These are phyloP conservation scores for Vollenhovia emeryi DNA, from an alignment of 1,140 invertebrate species.

Conservation along the genomic window DNA sequence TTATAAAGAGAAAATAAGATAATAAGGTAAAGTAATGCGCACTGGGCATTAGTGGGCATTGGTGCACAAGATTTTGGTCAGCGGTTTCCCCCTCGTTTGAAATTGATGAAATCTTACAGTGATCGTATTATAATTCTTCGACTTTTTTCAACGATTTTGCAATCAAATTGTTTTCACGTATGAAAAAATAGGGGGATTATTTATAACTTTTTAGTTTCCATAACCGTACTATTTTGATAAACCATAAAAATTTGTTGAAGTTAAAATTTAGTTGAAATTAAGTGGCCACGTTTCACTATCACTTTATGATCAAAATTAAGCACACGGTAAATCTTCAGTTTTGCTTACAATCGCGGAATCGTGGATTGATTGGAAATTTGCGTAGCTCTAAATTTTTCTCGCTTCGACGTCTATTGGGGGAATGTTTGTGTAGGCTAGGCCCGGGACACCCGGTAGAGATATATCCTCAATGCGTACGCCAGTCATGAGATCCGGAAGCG, in stretches of 20 bases:
- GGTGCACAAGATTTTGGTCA: too few species aligned
- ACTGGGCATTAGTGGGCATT: too few species aligned
- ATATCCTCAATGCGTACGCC: slow-evolving; percentile 1
- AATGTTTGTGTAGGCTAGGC: not conserved
- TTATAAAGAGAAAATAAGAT: too few species aligned
- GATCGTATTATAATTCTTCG: not conserved
- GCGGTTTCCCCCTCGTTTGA: too few species aligned
- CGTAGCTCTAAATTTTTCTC: not conserved
- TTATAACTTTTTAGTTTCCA: not conserved
- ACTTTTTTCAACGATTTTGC: not conserved
- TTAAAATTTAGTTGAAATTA: too few species aligned
- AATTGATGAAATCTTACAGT: not conserved
- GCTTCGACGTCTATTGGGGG: not conserved
- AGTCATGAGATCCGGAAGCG: slow-evolving; percentile 69
- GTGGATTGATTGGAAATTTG: too few species aligned
- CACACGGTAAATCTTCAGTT: too few species aligned
- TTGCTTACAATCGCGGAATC: too few species aligned
- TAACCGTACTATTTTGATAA: not conserved
- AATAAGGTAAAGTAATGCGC: too few species aligned
- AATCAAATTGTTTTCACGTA: not conserved
- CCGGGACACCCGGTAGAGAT: not conserved
- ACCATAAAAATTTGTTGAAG: not conserved
- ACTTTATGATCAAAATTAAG: not conserved
- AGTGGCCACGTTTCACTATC: not conserved
- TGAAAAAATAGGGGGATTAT: not conserved